These are phyloP conservation scores for Dicycla oo DNA, from an alignment of 2,888 invertebrate genomes.

Conservation along the genomic window DNA sequence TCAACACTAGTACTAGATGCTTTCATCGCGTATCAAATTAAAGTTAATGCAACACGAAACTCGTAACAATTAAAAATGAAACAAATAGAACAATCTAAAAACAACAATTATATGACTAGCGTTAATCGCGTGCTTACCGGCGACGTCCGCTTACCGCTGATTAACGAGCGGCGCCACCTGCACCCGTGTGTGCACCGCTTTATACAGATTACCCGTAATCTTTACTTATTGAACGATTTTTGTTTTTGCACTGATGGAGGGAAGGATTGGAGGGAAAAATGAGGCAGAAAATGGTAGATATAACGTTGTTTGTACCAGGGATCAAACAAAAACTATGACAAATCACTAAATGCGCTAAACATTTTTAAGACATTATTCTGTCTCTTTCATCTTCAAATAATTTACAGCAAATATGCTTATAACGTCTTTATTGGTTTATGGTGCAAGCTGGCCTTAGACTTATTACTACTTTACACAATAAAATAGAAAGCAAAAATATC, in stretches of 20 bases:
- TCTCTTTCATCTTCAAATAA: background rate
- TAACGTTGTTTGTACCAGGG: background rate
- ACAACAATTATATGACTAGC: conserved; percentile 17
- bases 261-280: conserved; percentile 16
- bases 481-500: background rate
- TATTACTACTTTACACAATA: background rate
- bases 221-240: conserved; percentile 58
- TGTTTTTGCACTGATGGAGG: conserved; percentile 33
- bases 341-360: background rate
- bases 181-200: conserved; percentile 31
- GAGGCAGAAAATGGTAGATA: background rate
- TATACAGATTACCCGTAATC: conserved; percentile 56
- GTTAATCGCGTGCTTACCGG: conserved; percentile 32
- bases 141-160: conserved; percentile 28
- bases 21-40: background rate
- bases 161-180: conserved; percentile 58
- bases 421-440: background rate
- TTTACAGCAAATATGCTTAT: background rate
- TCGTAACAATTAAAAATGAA: conserved; percentile 7
- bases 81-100: conserved; percentile 21
- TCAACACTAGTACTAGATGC: too few relatives aligned
- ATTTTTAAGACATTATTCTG: background rate
- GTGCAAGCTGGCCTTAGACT: background rate
- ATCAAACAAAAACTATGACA: background rate
- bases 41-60: background rate